phyloP scores from a whole-genome alignment of 2,888 invertebrate genomes.

The Mechanitis messenoides region DNA sequence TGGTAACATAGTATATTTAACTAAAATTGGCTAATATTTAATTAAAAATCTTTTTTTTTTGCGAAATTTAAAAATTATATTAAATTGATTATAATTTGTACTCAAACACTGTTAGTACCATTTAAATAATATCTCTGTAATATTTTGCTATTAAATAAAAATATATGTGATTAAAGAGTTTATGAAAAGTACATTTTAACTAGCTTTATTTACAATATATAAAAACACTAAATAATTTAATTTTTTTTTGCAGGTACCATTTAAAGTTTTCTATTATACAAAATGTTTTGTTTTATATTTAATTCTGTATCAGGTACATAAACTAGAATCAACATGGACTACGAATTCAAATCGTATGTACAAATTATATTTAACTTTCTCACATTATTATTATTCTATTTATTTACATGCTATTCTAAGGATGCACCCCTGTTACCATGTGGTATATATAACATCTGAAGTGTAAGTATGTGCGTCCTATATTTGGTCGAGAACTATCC shows the following conservation, averaged over 20 bases:
- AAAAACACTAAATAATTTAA: too few species aligned
- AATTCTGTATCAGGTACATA: too few species aligned
- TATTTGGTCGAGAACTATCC: conserved; percentile 48
- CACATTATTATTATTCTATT: conserved; percentile 22
- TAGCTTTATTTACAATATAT: conserved; percentile 10
- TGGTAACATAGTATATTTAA: conserved; percentile 4
- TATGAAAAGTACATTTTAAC: conserved; percentile 12
- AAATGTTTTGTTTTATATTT: too few species aligned
- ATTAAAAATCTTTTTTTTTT: conserved; percentile 5
- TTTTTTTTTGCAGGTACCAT: too few species aligned
- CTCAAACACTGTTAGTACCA: conserved; percentile 14
- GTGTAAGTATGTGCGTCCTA: conserved; percentile 64
- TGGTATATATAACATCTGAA: conserved; percentile 32
- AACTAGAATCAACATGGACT: not conserved
- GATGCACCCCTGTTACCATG: conserved; percentile 60
- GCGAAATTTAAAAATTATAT: conserved; percentile 7
- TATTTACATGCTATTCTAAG: conserved; percentile 33
- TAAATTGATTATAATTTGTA: conserved; percentile 11
- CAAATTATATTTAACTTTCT: not conserved
- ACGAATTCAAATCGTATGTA: not conserved
- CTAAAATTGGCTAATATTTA: conserved; percentile 4
- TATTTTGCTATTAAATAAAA: conserved; percentile 6
- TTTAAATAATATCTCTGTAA: conserved; percentile 2
- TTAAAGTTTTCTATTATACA: too few species aligned
- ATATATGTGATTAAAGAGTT: conserved; percentile 8